phyloP scores from a whole-genome alignment of 53 echinoderm and acorn worm species.

The Patiria pectinifera region DNA sequence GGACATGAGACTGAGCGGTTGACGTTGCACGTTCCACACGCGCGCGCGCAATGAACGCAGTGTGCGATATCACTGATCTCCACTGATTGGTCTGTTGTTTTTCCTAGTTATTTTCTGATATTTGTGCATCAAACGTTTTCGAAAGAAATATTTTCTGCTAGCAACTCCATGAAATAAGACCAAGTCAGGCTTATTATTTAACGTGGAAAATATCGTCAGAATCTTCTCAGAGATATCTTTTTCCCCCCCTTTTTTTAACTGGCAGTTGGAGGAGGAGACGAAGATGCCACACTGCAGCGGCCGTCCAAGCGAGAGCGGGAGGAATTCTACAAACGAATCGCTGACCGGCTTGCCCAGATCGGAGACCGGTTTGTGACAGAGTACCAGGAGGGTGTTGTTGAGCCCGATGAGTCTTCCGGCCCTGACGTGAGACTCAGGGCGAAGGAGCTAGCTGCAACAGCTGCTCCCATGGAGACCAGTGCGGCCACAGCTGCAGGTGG shows the following conservation, averaged over 20 bases:
- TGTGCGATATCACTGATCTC: too few species aligned
- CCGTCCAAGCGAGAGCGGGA: slow-evolving; percentile 77
- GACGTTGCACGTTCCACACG: too few species aligned
- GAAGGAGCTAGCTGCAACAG: slow-evolving; percentile 40
- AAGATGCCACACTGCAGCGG: slow-evolving; percentile 49
- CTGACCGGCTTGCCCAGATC: slow-evolving; percentile 87
- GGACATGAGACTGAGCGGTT: too few species aligned
- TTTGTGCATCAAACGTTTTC: too few species aligned
- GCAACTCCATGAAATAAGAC: too few species aligned
- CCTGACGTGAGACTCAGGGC: slow-evolving; percentile 11
- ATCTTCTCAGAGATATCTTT: too few species aligned
- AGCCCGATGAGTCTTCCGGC: slow-evolving; percentile 27
- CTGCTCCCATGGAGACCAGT: slow-evolving; percentile 45
- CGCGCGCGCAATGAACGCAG: too few species aligned
- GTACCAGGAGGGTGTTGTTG: slow-evolving; percentile 69
- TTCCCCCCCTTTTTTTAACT: not conserved
- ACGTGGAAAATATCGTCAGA: too few species aligned
- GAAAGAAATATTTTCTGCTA: too few species aligned
- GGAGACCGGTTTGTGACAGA: slow-evolving; percentile 88
- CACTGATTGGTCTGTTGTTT: too few species aligned
- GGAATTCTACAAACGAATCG: slow-evolving; percentile 90
- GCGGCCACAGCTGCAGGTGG: slow-evolving; percentile 32
- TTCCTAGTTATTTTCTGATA: too few species aligned
- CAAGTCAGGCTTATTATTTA: too few species aligned
- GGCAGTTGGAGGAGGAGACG: slow-evolving; percentile 18